A percentile compares a stretch with the other conserved stretches of the same genome.
These are phyloP conservation scores for Diplolepis rosae DNA, from an alignment of 2,888 invertebrate species.

Conservation along the genomic window DNA sequence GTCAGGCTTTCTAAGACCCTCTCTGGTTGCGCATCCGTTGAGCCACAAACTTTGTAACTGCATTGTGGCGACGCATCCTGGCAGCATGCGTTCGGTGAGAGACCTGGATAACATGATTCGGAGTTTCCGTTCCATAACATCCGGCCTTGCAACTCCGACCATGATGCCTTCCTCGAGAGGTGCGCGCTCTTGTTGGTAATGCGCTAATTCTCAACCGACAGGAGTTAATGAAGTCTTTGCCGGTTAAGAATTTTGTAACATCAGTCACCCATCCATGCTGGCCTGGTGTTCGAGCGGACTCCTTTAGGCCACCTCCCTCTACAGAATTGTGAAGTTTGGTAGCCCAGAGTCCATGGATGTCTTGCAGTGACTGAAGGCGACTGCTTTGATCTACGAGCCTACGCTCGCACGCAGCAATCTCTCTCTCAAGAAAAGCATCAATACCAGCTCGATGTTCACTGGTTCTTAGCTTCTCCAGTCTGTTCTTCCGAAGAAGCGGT, in stretches of 20 bases:
- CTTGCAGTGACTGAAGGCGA: not conserved
- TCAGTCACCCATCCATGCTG: constrained; percentile 49
- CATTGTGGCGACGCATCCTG: constrained; percentile 62
- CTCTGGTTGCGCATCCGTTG: constrained; percentile 42
- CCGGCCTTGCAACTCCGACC: constrained; percentile 58
- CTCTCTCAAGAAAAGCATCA: constrained; percentile 31
- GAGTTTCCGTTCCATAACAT: constrained; percentile 60
- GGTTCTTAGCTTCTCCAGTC: constrained; percentile 19
- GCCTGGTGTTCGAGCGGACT: constrained; percentile 11
- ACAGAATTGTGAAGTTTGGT: constrained; percentile 43
- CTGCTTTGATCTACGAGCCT: not conserved
- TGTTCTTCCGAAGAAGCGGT: constrained; percentile 27
- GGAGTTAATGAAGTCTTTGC: constrained; percentile 62
- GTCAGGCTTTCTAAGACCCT: constrained; percentile 45
- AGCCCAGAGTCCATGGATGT: constrained; percentile 30
- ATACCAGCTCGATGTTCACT: not conserved
- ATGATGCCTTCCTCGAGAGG: constrained; percentile 50
- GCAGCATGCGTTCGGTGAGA: constrained; percentile 67
- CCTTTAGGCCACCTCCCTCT: constrained; percentile 49
- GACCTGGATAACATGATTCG: constrained; percentile 61
- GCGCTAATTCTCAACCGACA: constrained; percentile 60
- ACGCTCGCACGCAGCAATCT: not conserved
- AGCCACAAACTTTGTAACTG: constrained; percentile 50
- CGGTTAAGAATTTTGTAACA: no score
- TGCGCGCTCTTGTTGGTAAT: constrained; percentile 57